Percentiles rank a stretch among this genome's conserved stretches.
phyloP scores from a whole-genome alignment of 1,140 invertebrate genomes.

The Ceratosolen fusciceps region DNA sequence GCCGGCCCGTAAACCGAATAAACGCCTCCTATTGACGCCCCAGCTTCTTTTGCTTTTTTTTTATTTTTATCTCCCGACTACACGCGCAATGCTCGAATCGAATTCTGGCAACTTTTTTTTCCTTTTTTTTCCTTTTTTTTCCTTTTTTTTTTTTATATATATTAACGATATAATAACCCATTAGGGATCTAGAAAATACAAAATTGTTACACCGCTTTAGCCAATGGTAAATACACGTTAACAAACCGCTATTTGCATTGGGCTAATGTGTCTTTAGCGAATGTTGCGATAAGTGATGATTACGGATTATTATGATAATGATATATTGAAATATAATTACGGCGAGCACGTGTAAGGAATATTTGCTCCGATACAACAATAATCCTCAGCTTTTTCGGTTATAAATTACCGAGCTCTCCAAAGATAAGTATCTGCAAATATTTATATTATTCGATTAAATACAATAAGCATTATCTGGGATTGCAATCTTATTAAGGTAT shows the following conservation, averaged over 20 bases:
- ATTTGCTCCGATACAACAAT: neutral
- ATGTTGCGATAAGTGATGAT: slow-evolving; percentile 1
- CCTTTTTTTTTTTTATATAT: neutral
- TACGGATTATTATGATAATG: slow-evolving; percentile 16
- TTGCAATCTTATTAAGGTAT: neutral
- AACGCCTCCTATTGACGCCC: neutral
- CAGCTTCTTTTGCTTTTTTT: neutral
- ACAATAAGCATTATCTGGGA: neutral
- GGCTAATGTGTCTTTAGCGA: neutral
- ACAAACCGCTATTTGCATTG: slow-evolving; percentile 4
- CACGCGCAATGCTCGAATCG: too few species aligned
- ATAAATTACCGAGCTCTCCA: slow-evolving; percentile 3
- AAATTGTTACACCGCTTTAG: neutral
- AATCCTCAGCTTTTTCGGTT: neutral
- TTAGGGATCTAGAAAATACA: neutral
- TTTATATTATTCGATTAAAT: neutral
- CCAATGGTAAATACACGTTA: neutral
- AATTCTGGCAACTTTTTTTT: too few species aligned
- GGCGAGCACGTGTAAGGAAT: neutral
- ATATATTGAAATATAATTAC: slow-evolving; percentile 9
- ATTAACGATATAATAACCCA: neutral
- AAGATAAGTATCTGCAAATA: neutral
- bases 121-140: neutral
- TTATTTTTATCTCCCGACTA: neutral
- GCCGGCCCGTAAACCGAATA: neutral